A percentile compares a stretch with the other conserved stretches of the same genome.
Conservation (phyloP, 2,888 invertebrate species). For the Trilocha varians region DNA sequence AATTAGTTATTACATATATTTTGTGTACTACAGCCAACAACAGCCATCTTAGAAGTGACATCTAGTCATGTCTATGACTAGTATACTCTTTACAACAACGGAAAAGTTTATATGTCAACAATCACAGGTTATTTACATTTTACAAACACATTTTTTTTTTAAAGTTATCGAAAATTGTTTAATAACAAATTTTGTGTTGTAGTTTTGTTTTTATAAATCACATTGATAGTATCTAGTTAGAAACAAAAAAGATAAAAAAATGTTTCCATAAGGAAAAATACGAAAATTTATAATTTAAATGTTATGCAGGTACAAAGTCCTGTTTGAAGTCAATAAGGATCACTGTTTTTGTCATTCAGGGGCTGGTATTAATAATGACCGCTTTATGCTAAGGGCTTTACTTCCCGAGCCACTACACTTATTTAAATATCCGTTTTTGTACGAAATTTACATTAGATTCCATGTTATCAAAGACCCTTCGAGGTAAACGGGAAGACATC, state of each 20-base stretch:
- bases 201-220: background rate
- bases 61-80: no score
- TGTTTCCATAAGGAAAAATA: background rate
- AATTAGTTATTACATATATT: no score
- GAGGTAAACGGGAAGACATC: slow-evolving; percentile 51
- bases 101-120: no score
- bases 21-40: no score
- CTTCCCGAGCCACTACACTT: slow-evolving; percentile 52
- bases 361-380: slow-evolving; percentile 57
- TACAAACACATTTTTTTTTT: no score
- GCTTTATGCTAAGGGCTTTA: slow-evolving; percentile 54
- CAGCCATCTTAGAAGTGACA: no score
- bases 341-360: slow-evolving; percentile 43
- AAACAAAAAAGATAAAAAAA: background rate
- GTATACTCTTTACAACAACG: no score
- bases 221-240: background rate
- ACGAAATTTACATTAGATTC: slow-evolving; percentile 69
- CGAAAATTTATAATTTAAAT: slow-evolving; percentile 3
- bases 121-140: no score
- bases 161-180: no score
- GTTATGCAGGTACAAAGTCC: slow-evolving; percentile 3
- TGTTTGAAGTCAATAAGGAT: slow-evolving; percentile 11
- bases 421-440: slow-evolving; percentile 71
- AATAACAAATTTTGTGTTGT: no score
- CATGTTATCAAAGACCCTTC: slow-evolving; percentile 55